Evolutionary conservation across 2,888 invertebrate species (phyloP).

Genomic region (Acleris sparsana): DNA sequence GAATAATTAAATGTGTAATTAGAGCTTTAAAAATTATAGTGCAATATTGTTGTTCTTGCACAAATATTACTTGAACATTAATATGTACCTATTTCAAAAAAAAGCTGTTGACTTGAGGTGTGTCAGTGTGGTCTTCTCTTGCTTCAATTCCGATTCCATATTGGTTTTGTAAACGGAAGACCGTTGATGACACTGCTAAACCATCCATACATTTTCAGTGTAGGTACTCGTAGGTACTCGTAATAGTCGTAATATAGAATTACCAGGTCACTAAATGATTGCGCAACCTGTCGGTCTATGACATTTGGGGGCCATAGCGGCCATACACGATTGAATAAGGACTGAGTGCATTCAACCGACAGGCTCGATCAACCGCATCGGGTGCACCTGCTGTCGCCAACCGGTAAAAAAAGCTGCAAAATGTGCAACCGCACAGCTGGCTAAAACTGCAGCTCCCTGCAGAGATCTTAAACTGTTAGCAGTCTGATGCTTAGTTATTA

Average conservation of each 20-base stretch:
- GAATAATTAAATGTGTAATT: background rate
- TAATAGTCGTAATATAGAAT: too few relatives aligned
- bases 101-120: too few relatives aligned
- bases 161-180: too few relatives aligned
- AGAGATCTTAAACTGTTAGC: background rate
- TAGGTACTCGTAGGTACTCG: too few relatives aligned
- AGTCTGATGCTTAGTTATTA: background rate
- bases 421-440: background rate
- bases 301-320: conserved; percentile 2
- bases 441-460: background rate
- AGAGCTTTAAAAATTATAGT: background rate
- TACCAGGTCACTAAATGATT: conserved; percentile 6
- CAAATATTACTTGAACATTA: too few relatives aligned
- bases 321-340: conserved; percentile 14
- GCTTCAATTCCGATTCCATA: too few relatives aligned
- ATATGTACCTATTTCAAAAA: too few relatives aligned
- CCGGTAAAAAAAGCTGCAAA: conserved; percentile 9
- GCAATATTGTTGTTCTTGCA: too few relatives aligned
- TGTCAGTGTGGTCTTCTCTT: too few relatives aligned
- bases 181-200: too few relatives aligned
- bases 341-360: conserved; percentile 32
- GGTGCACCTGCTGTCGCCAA: conserved; percentile 26
- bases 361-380: conserved; percentile 24
- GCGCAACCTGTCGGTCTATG: conserved; percentile 18
- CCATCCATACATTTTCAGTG: too few relatives aligned